These are phyloP conservation scores for Ancistrus triradiatus DNA, from an alignment of 2,113 vertebrate genomes.

Conservation along the genomic window DNA sequence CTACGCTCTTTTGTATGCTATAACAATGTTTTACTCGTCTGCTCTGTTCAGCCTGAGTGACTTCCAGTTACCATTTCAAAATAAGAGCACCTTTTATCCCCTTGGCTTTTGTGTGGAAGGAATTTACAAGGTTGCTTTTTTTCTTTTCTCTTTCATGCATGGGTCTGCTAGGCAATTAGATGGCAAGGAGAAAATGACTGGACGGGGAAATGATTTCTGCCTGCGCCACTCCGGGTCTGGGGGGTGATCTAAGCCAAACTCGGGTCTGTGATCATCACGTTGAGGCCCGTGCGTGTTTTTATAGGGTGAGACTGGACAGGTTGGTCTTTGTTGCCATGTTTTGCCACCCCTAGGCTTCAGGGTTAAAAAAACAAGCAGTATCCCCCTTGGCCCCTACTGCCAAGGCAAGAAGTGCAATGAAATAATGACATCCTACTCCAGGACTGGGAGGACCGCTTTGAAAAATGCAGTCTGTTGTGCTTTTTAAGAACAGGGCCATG, in stretches of 20 bases:
- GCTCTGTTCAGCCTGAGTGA: conserved; percentile 7
- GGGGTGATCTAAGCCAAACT: conserved; percentile 11
- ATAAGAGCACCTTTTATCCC: conserved; percentile 29
- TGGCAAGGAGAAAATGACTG: background rate
- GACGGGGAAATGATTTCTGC: conserved; percentile 15
- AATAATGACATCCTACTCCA: conserved; percentile 25
- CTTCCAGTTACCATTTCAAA: conserved; percentile 38
- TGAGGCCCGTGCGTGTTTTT: conserved; percentile 39
- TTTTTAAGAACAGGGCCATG: conserved; percentile 3
- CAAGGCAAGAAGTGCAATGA: conserved; percentile 36
- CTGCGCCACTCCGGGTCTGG: conserved; percentile 1
- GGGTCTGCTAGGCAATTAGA: background rate
- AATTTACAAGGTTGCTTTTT: conserved; percentile 44
- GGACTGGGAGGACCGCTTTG: background rate
- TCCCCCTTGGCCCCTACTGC: conserved; percentile 43
- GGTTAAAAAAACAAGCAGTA: conserved; percentile 58
- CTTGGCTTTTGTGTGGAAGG: conserved; percentile 28
- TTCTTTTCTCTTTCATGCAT: conserved; percentile 31
- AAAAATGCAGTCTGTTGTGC: background rate
- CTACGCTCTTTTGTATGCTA: background rate
- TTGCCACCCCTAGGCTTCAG: conserved; percentile 51
- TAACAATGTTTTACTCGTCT: conserved; percentile 5
- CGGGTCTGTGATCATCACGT: conserved; percentile 2
- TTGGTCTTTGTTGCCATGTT: conserved; percentile 52
- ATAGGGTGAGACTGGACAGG: conserved; percentile 40